Base-by-base conservation (phyloP, 2,888 invertebrate genomes). In the Mythimna vitellina region DNA sequence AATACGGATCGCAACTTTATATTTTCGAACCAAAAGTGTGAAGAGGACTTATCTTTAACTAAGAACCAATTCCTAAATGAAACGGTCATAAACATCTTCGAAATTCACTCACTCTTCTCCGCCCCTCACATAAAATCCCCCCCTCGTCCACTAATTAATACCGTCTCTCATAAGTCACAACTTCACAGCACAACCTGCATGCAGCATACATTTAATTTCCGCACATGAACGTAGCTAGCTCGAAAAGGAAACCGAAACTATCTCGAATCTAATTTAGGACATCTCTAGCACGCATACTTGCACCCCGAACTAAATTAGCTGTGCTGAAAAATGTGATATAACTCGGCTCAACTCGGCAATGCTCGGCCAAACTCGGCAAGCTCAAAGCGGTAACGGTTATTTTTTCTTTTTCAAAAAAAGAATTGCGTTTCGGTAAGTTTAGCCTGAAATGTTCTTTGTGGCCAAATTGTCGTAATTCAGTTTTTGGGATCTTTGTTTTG, bases 121-220 rank as follows among this genome's bases (percentile, higher is more conserved):
- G 22, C 35, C 7, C 22, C 54, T n/a, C 61, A 70, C 65, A 76
- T 65, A 65, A 72, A 53, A 76, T 62, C 42, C 17, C 22, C 51
- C 35, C 17, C n/a, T n/a, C 25, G 32, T 56, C 46, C 35, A 70
- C 58, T 84, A 80, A 82, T 84, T 82, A 78, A 77, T 70, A 67
- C 46, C 70, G 54, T 62, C 51, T 32, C 67, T 66, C 78, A 79
- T 79, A 79, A 79, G 68, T 80, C 67, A 67, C 60, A 76, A 81
- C 77, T 72, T 73, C 65, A 78, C 78, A 77, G 70, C 82, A 72
- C 79, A 80, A 78, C 76, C 77, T 79, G 64, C 76, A 75, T 70
- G 54, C 57, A 71, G 57, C 75, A 77, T 78, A 83, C 84, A 90
- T 87, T 89, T 91, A 91, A 92, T 92, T 91, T 91, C 91, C 91